phyloP scores from a whole-genome alignment of 2,888 invertebrate genomes.

The Brachylomia viminalis region DNA sequence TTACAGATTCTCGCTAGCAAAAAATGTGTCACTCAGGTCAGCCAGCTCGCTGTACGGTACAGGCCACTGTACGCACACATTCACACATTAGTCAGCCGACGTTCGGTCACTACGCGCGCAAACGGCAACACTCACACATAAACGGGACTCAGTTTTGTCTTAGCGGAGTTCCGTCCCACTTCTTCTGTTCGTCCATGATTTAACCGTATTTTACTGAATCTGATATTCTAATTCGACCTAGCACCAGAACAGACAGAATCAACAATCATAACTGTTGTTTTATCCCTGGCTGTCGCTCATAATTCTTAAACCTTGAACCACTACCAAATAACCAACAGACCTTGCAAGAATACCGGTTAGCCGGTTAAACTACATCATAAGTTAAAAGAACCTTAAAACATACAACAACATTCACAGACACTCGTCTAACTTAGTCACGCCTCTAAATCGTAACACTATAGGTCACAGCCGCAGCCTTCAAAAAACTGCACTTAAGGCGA shows the following conservation, averaged over 20 bases:
- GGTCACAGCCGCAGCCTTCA: constrained; percentile 36
- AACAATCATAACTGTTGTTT: neutral
- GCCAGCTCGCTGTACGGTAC: no score
- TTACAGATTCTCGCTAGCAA: no score
- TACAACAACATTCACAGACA: neutral
- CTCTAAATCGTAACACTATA: constrained; percentile 11
- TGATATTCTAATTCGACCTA: neutral
- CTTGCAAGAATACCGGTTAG: constrained; percentile 21
- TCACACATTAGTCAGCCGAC: no score
- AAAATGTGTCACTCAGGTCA: no score
- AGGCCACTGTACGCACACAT: no score
- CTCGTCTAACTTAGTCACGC: neutral
- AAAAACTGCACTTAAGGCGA: constrained; percentile 23
- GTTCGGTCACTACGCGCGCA: no score
- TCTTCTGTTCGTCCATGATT: no score
- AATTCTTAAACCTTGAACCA: neutral
- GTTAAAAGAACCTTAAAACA: neutral
- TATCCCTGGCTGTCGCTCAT: neutral
- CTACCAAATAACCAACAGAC: neutral
- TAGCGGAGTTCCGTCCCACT: no score
- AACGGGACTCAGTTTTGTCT: no score
- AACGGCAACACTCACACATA: no score
- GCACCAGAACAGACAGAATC: neutral
- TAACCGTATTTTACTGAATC: neutral
- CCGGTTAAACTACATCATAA: neutral